Evolutionary conservation across 2,113 vertebrate species (phyloP), one percentile per base, ranked within the genome.

Genomic region (Eidolon helvum): DNA sequence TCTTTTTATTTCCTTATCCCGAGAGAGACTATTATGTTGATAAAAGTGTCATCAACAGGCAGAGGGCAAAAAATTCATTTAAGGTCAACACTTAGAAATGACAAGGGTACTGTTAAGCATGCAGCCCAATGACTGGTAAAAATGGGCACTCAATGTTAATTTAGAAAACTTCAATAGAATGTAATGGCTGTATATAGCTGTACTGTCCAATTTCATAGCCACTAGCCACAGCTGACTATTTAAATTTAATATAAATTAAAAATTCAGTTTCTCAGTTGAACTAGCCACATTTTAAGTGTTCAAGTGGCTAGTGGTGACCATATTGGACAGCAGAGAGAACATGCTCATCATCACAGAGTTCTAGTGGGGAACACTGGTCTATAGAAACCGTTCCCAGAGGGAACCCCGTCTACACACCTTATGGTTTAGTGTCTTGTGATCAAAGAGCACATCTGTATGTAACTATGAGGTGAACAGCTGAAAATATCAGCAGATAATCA

Each of bases 381-480:
- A 43, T 14, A 84, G 43, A 91, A 71, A 61, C 45, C 61, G 55
- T 94, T 91, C 38, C 35, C 78, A 63, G 84, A 83, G 94, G 87
- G 87, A 90, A 45, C 19, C 30, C 85, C 71, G 38, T 61, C 91
- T 77, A 38, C 26, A 16, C 0, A 5, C 78, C 63, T 94, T 78
- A 82, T 65, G 78, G 57, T 80, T 94, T 89, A 91, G 85, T 94
- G 85, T 94, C 57, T 85, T 93, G 68, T 69, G 86, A 94, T 88
- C 89, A 53, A 72, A 91, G 79, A 48, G 5, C 55, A 88, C 48
- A 82, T 72, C 71, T 89, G 12, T 16, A n/a, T 94, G 85, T 21
- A 94, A 69, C 43, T 78, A 74, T 5, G 89, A 95, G 33, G 43
- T 0, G 2, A 93, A 91, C n/a, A 95, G 38, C 94, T 63, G 55